Evolutionary conservation across 2,888 invertebrate species (phyloP).

Genomic region (Corbicula japonica): DNA sequence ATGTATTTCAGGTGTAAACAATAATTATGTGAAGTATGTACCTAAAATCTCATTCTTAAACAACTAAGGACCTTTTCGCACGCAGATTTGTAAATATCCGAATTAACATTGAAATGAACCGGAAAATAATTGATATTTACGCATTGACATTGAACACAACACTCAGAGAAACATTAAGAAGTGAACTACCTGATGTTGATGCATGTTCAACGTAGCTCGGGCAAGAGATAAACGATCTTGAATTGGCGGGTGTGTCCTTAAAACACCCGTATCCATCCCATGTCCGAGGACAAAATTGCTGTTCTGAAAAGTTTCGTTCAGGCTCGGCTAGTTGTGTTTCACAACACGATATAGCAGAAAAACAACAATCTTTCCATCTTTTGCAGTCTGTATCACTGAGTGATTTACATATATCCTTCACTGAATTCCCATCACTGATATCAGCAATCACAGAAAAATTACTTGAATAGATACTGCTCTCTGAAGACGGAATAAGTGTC

Average conservation of each 20-base stretch:
- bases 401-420: constrained; percentile 62
- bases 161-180: no score
- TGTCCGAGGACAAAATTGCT: constrained; percentile 73
- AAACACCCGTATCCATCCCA: constrained; percentile 82
- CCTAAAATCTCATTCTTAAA: no score
- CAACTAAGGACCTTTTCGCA: no score
- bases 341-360: constrained; percentile 71
- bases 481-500: constrained; percentile 31
- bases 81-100: no score
- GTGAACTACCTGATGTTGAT: constrained; percentile 76
- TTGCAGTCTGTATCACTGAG: constrained; percentile 66
- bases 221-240: constrained; percentile 74
- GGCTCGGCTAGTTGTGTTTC: constrained; percentile 60
- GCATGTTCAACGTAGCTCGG: constrained; percentile 86
- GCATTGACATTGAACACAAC: no score
- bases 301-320: constrained; percentile 30
- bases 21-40: no score
- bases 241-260: constrained; percentile 72
- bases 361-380: constrained; percentile 76
- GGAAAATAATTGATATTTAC: no score
- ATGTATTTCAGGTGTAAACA: not conserved
- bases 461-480: constrained; percentile 31
- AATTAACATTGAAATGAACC: no score
- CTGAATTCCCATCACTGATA: constrained; percentile 62
- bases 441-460: constrained; percentile 62